Base-by-base conservation (phyloP, 2,113 vertebrate genomes). In the Todiramphus chloris region DNA sequence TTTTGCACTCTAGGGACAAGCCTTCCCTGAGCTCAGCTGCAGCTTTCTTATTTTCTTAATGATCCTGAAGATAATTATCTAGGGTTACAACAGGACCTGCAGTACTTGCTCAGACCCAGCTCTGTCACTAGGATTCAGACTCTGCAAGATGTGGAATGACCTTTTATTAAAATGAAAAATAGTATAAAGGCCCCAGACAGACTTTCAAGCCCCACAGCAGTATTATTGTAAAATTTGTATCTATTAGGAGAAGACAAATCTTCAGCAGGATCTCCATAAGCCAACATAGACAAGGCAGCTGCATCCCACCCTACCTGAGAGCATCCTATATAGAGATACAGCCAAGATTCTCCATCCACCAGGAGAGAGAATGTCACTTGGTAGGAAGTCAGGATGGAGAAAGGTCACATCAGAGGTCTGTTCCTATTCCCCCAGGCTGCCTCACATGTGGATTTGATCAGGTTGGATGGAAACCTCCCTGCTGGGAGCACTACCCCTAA, bases 171-270 rank as follows among this genome's bases (percentile, higher is more conserved):
- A 87, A 48, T n/a, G 5, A 30, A 27, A 8, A 20, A 75, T 75
- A 5, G 9, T 25, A 44, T 33, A 24, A 87, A 75, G 5, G 5
- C 5, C 9, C 30, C 9, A 68, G 24, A 14, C 0, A 0, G 59
- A 58, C 5, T 83, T 66, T 44, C 41, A 62, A 30, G 13, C 3
- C 3, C 4, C 7, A 3, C 24, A 44, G 9, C 4, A 68, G 23
- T 55, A 25, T 21, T 59, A 21, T 39, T 56, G 66, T 10, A 24
- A 30, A 33, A 6, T 20, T 17, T 37, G 15, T 37, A 30, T 46
- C 25, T 91, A 41, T n/a, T n/a, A 85, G 10, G 30, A 73, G 30
- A 76, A 21, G 19, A n/a, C 2, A 30, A 78, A 16, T 69, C 41
- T 48, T 82, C 69, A 67, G 6, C 30, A 53, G 19, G 20, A 24